These are phyloP conservation scores for Plutomurus gul DNA, from an alignment of 1,140 invertebrate species.

Conservation along the genomic window DNA sequence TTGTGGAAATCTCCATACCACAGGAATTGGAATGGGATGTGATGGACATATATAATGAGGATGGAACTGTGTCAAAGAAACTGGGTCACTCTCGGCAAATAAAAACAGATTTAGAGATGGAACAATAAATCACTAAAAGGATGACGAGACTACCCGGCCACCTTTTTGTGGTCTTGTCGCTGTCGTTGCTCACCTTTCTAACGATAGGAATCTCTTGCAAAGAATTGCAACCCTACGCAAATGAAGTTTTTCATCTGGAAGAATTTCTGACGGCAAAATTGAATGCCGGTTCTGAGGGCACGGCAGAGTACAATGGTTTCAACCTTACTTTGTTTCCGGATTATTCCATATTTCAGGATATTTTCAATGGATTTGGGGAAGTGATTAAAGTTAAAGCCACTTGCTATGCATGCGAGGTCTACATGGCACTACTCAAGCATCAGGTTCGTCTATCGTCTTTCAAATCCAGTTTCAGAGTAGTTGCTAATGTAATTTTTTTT, in stretches of 20 bases:
- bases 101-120: constrained; percentile 15
- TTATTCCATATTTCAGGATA: not conserved
- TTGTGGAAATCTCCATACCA: too few species aligned
- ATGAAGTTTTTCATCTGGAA: not conserved
- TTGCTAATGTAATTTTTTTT: too few species aligned
- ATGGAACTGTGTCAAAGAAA: constrained; percentile 18
- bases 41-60: not conserved
- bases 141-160: too few species aligned
- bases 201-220: too few species aligned
- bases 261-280: not conserved
- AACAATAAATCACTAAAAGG: not conserved
- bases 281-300: too few species aligned
- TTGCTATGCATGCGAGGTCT: constrained; percentile 22
- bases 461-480: too few species aligned
- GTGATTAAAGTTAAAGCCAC: constrained; percentile 1
- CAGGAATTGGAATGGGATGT: too few species aligned
- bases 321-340: not conserved
- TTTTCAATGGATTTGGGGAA: not conserved
- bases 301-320: not conserved
- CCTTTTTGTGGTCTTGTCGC: not conserved
- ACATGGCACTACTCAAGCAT: constrained; percentile 15
- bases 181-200: too few species aligned
- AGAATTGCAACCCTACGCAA: not conserved
- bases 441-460: too few species aligned
- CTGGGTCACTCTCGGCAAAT: constrained; percentile 4